phyloP scores from a whole-genome alignment of 2,888 invertebrate genomes.

The Scaptomyza flava region DNA sequence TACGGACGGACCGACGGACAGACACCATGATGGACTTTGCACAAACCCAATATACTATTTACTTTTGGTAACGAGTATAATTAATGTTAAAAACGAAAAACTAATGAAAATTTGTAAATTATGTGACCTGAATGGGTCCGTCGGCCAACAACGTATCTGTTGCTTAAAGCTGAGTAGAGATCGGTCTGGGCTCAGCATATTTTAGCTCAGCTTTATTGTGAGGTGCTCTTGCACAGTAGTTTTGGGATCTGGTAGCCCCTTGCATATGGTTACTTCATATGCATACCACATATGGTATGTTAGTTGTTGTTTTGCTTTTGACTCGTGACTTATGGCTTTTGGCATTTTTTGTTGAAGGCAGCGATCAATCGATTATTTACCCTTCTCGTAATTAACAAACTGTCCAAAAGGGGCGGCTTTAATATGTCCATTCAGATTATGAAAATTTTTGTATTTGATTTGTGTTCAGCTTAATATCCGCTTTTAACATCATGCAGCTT shows the following conservation, averaged over 20 bases:
- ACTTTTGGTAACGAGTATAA: no score
- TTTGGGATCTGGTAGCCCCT: constrained; percentile 51
- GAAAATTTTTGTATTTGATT: constrained; percentile 62
- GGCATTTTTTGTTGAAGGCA: constrained; percentile 6
- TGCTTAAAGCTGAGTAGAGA: neutral
- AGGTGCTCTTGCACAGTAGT: constrained; percentile 40
- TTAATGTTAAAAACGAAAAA: constrained; percentile 27
- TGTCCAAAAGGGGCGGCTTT: constrained; percentile 67
- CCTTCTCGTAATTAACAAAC: constrained; percentile 67
- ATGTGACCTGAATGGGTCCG: constrained; percentile 72
- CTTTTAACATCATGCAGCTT: constrained; percentile 31
- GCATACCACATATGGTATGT: constrained; percentile 7
- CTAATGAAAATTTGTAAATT: constrained; percentile 73
- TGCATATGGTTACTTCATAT: constrained; percentile 34
- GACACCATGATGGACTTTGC: no score
- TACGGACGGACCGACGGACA: no score
- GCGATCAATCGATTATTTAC: constrained; percentile 8
- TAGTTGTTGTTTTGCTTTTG: constrained; percentile 7
- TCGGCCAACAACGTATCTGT: constrained; percentile 30
- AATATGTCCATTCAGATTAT: constrained; percentile 77
- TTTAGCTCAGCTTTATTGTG: constrained; percentile 24
- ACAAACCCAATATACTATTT: no score
- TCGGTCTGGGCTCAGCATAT: constrained; percentile 4
- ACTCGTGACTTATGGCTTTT: constrained; percentile 1
- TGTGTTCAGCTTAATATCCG: constrained; percentile 24